These are phyloP conservation scores for Clostera curtula DNA, from an alignment of 2,888 invertebrate species.

Conservation along the genomic window DNA sequence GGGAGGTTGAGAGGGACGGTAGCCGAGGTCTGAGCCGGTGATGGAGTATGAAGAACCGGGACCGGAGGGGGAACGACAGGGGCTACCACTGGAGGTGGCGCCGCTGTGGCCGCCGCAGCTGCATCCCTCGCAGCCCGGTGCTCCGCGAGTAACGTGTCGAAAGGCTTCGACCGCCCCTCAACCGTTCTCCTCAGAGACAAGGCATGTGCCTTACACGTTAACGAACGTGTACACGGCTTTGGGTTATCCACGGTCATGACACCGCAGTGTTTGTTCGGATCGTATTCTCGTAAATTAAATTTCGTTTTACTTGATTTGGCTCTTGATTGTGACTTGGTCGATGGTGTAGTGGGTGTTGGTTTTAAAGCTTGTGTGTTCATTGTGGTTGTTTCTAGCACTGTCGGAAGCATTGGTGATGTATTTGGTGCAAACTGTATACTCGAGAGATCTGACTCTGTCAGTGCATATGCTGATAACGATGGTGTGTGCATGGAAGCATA, in stretches of 20 bases:
- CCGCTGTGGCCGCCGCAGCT: conserved; percentile 28
- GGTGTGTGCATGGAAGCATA: conserved; percentile 43
- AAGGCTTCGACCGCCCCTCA: conserved; percentile 80
- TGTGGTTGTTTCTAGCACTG: conserved; percentile 32
- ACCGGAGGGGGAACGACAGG: conserved; percentile 18
- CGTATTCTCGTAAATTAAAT: conserved; percentile 79
- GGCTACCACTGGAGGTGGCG: conserved; percentile 20
- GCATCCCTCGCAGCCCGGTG: conserved; percentile 80
- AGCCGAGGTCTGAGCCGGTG: conserved; percentile 16
- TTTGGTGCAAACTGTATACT: conserved; percentile 53
- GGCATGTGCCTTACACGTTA: conserved; percentile 82
- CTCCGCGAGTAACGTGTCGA: conserved; percentile 83
- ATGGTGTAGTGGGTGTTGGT: conserved; percentile 36
- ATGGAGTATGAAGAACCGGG: conserved; percentile 18
- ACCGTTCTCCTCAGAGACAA: conserved; percentile 82
- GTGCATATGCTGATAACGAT: conserved; percentile 39
- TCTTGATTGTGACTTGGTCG: conserved; percentile 40
- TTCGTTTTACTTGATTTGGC: conserved; percentile 58
- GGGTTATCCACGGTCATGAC: conserved; percentile 80
- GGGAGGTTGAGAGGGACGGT: conserved; percentile 33
- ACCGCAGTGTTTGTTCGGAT: conserved; percentile 89
- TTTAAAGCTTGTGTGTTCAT: conserved; percentile 21
- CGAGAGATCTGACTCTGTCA: conserved; percentile 50
- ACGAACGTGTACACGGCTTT: conserved; percentile 85
- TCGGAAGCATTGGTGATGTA: conserved; percentile 43